Base-by-base conservation (phyloP, 1,140 invertebrate species). In the Saccostrea echinata region DNA sequence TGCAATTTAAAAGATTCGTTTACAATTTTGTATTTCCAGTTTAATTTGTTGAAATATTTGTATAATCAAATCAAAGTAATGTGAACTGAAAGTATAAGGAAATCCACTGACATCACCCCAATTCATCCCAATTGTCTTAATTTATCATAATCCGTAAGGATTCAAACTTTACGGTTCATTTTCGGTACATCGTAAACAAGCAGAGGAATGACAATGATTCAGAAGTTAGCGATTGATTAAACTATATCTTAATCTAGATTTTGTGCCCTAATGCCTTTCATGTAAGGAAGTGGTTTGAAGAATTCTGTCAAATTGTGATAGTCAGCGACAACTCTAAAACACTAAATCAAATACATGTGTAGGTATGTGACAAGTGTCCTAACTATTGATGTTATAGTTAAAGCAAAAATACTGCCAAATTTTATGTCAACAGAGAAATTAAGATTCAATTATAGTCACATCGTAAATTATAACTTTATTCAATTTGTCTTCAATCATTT, bases 261-360 rank as follows among this genome's bases (percentile, higher is more conserved):
- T 4, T 1, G 24, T 16, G 30, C 27, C 68, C 68, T 30, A 33
- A 30, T 30, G 24, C 30, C 68, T 76, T 76, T 76, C 30, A 76
- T 76, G 16, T 76, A 11, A 27, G 68, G 68, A 76, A 76, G 27
- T 76, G 12, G 27, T 16, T 13, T 76, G 68, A 30, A 33, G 68
- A 76, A 30, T 76, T 61, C 30, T 76, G 68, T 76, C 68, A 76
- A 30, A 33, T 27, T 33, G 68, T 27, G 68, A 27, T 21, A 76
- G 68, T 33, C 27, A 12, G 68, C 24, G 68, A 33, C 68, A 76
- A 76, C 68, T 76, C 68, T 30, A 30, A 76, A 76, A 76, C 68
- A 30, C 12, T 76, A 76, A 76, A 76, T 76, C 30, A 76, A 27
- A 11, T 27, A 76, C 11, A 27, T 76, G 68, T 33, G 13, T 30